phyloP scores from a whole-genome alignment of 2,888 invertebrate genomes.

The Polydrusus cervinus region DNA sequence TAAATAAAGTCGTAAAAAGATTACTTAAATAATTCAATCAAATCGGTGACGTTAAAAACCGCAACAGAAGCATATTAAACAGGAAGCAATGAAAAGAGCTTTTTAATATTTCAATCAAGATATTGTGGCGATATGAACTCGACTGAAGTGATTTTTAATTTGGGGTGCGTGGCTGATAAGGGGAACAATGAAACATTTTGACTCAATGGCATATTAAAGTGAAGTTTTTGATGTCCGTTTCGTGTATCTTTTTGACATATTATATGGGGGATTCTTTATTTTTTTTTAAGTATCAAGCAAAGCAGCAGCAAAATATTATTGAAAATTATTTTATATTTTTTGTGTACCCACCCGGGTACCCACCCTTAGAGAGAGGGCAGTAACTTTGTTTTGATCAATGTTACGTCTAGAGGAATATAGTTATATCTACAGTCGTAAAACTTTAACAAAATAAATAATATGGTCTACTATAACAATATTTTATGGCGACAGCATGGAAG shows the following conservation, averaged over 20 bases:
- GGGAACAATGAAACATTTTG: constrained; percentile 52
- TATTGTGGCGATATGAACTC: constrained; percentile 57
- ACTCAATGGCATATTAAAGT: constrained; percentile 25
- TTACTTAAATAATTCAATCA: constrained; percentile 25
- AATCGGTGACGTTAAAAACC: constrained; percentile 16
- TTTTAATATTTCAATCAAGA: constrained; percentile 62
- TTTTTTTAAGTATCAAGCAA: no score
- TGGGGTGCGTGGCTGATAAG: constrained; percentile 52
- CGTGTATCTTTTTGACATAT: background rate
- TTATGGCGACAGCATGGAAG: no score
- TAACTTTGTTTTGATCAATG: no score
- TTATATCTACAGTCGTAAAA: no score
- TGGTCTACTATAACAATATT: no score
- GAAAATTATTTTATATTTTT: no score
- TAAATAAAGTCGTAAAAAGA: background rate
- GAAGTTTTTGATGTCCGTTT: constrained; percentile 20
- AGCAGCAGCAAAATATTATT: no score
- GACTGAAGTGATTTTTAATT: constrained; percentile 61
- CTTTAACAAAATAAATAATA: no score
- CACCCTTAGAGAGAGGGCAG: no score
- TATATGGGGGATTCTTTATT: background rate
- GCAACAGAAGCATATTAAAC: constrained; percentile 41
- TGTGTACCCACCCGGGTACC: no score
- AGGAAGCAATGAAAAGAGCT: constrained; percentile 51
- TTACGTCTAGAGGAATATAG: no score